phyloP scores from a whole-genome alignment of 2,888 invertebrate genomes.

The Druceiella hillmani region DNA sequence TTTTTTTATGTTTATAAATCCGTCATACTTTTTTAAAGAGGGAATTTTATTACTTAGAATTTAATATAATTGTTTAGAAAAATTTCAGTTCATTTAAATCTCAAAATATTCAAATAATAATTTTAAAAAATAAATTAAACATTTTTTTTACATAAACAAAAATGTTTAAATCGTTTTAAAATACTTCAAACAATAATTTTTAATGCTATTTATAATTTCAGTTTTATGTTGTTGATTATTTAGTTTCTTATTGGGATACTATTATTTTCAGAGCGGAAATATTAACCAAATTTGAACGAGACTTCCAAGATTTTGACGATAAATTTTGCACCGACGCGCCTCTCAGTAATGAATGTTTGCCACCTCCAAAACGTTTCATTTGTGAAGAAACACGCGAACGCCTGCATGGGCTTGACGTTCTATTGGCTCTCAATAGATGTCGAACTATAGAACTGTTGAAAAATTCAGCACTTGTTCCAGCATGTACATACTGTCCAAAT shows the following conservation, averaged over 20 bases:
- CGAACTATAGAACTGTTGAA: conserved; percentile 20
- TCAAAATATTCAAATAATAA: too few species aligned
- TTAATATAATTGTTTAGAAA: too few species aligned
- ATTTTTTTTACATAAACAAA: conserved; percentile 5
- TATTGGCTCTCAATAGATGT: conserved; percentile 20
- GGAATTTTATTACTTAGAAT: too few species aligned
- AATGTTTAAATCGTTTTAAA: conserved; percentile 4
- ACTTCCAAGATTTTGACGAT: conserved; percentile 15
- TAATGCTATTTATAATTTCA: conserved; percentile 5
- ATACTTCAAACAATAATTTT: conserved; percentile 3
- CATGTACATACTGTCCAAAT: conserved; percentile 27
- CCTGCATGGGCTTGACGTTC: conserved; percentile 22
- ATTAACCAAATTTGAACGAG: conserved; percentile 16
- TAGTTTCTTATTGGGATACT: conserved; percentile 7
- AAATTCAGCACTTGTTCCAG: conserved; percentile 20
- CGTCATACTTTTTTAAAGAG: too few species aligned
- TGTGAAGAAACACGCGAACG: conserved; percentile 22
- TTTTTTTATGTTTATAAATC: too few species aligned
- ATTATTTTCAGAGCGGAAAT: conserved; percentile 16
- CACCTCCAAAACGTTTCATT: conserved; percentile 19
- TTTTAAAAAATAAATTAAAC: conserved; percentile 4
- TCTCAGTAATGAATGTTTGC: conserved; percentile 12
- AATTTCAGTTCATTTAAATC: too few species aligned
- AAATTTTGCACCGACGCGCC: conserved; percentile 17
- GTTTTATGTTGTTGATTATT: background rate